These are phyloP conservation scores for Lipotes vexillifer DNA, from an alignment of 2,113 vertebrate species.

Conservation along the genomic window DNA sequence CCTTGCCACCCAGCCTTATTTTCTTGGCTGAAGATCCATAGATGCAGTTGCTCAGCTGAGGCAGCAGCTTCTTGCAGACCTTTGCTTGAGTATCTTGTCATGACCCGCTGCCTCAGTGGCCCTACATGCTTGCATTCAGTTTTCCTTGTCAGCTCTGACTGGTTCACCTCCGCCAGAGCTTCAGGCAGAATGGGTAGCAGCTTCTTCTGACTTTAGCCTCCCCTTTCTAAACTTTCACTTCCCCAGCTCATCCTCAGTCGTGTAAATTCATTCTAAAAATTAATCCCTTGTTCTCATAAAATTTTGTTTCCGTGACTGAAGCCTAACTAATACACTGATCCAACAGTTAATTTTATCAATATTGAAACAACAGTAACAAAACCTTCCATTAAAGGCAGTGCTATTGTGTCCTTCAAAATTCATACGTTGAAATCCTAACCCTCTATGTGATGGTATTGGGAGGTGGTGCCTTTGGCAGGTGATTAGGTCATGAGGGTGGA, in stretches of 20 bases:
- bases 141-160: not conserved
- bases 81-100: rapidly evolving
- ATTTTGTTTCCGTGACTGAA: not conserved
- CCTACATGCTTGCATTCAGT: not conserved
- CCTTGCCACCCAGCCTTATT: not conserved
- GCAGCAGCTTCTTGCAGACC: not conserved
- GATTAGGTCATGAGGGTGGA: not conserved
- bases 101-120: rapidly evolving
- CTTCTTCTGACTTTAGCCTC: not conserved
- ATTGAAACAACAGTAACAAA: not conserved
- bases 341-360: not conserved
- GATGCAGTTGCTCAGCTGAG: not conserved
- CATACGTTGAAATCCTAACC: not conserved
- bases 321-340: not conserved
- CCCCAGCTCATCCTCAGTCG: not conserved
- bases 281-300: not conserved
- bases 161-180: rapidly evolving
- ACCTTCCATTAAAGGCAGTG: not conserved
- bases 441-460: not conserved
- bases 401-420: not conserved
- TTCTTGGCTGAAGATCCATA: not conserved
- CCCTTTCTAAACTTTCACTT: not conserved
- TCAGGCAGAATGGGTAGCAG: rapidly evolving
- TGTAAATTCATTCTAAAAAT: not conserved
- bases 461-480: not conserved